Base-by-base conservation (phyloP, 2,888 invertebrate genomes). In the Oscheius sp. region DNA sequence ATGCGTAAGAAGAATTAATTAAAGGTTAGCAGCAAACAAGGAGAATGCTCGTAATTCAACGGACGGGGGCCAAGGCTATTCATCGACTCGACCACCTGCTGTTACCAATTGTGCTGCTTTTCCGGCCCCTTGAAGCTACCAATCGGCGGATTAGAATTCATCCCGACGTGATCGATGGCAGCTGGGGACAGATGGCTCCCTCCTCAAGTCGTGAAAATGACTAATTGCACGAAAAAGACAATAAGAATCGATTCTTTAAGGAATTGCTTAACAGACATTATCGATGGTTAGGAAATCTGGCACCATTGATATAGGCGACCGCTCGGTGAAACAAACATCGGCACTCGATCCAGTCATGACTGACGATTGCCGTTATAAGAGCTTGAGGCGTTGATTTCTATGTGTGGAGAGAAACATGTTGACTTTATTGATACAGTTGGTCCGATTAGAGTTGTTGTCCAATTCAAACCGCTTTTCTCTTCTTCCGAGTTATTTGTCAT, bases 41-140 rank as follows among this genome's bases (percentile, higher is more conserved):
- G n/a, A n/a, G n/a, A n/a, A n/a, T n/a, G n/a, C n/a, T n/a, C n/a
- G n/a, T n/a, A n/a, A n/a, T n/a, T n/a, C n/a, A n/a, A n/a, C n/a
- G n/a, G n/a, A n/a, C n/a, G n/a, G n/a, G 38, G 36, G 33, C 36
- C 20, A n/a, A 12, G 33, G 56, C 41, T 56, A 22, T 38, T 56
- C 38, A 20, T 36, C 22, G 22, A 20, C 38, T 33, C 41, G 44
- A 17, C 59, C 59, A 59, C 59, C 59, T 59, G 59, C 59, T 59
- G 59, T 54, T 33, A 32, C 57, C n/a, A 41, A 41, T 28, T 59
- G 26, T 26, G n/a, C 36, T 20, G n/a, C 36, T 17, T 28, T 59
- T 59, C 59, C 59, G 59, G 59, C 28, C 26, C 2, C 22, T 12
- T 12, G 32, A n/a, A 5, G 32, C 36, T 9, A 14, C 36, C 36